A percentile compares a stretch with the other conserved stretches of the same genome.
These are phyloP conservation scores for Microctenopoma lineatum DNA, from an alignment of 2,797 vertebrate genomes.

Conservation along the genomic window DNA sequence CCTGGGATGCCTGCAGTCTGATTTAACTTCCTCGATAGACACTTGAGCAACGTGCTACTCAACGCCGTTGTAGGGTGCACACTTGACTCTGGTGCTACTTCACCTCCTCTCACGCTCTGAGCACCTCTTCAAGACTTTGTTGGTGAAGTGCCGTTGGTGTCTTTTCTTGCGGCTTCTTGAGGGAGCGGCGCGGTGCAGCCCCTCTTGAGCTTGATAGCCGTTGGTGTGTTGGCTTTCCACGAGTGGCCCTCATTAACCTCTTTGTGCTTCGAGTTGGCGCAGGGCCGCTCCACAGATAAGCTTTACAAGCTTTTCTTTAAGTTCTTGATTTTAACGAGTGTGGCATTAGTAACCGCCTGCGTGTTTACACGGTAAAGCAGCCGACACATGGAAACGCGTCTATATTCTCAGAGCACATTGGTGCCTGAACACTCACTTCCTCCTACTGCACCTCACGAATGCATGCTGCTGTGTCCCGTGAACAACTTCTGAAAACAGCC, in stretches of 20 bases:
- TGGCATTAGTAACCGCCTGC: constrained; percentile 53
- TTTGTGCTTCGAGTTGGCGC: constrained; percentile 75
- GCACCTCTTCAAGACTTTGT: constrained; percentile 71
- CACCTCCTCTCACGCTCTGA: constrained; percentile 70
- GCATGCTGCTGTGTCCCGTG: constrained; percentile 30
- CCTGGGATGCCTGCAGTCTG: constrained; percentile 62
- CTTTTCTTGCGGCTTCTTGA: constrained; percentile 45
- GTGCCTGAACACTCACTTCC: constrained; percentile 13
- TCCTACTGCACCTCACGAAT: constrained; percentile 15
- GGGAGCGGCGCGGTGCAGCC: constrained; percentile 52
- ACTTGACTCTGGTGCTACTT: constrained; percentile 76
- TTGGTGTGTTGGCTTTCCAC: constrained; percentile 75
- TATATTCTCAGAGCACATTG: constrained; percentile 1
- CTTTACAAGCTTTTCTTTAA: constrained; percentile 64
- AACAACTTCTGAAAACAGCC: constrained; percentile 38
- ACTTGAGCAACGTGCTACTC: constrained; percentile 64
- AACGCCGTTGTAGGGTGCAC: constrained; percentile 65
- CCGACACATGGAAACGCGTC: constrained; percentile 18
- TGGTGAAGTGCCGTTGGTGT: constrained; percentile 46
- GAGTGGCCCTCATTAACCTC: constrained; percentile 79
- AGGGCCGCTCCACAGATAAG: constrained; percentile 72
- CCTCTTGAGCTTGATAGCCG: constrained; percentile 69
- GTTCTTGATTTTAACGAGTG: constrained; percentile 67
- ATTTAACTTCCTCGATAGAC: constrained; percentile 70
- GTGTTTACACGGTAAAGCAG: constrained; percentile 32